Evolutionary conservation across 2,797 vertebrate genomes (phyloP).

Genomic region (Myotis planiceps): DNA sequence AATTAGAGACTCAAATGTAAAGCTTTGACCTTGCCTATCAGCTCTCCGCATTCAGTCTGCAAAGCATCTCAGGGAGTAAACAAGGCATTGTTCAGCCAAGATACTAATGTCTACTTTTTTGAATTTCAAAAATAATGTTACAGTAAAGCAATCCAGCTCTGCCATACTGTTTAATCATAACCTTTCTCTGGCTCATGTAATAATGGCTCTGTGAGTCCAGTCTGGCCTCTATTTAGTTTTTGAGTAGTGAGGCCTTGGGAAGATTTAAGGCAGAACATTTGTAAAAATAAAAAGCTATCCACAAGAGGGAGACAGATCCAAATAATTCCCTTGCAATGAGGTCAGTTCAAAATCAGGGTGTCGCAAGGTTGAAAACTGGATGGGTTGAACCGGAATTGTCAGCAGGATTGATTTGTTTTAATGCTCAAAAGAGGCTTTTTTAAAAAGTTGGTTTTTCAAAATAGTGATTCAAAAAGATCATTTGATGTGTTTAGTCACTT

Average conservation of each 20-base stretch:
- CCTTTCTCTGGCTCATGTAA: background rate
- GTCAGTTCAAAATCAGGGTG: slow-evolving; percentile 73
- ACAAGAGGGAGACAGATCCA: slow-evolving; percentile 91
- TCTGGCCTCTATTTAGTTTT: background rate
- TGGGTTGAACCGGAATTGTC: slow-evolving; percentile 69
- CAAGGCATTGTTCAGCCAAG: background rate
- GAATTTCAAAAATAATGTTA: background rate
- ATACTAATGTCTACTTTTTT: background rate
- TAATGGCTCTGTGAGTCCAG: background rate
- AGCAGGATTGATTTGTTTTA: slow-evolving; percentile 62
- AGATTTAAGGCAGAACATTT: background rate
- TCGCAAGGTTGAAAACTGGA: slow-evolving; percentile 54
- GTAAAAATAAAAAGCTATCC: slow-evolving; percentile 76
- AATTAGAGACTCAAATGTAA: background rate
- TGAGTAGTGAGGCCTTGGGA: background rate
- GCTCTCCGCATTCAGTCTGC: background rate
- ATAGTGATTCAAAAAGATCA: background rate
- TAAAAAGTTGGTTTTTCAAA: slow-evolving; percentile 44
- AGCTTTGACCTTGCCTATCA: background rate
- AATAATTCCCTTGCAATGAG: slow-evolving; percentile 81
- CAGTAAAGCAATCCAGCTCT: background rate
- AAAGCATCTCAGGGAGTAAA: background rate
- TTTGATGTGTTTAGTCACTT: slow-evolving; percentile 34
- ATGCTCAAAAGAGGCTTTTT: slow-evolving; percentile 37
- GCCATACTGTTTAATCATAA: background rate